phyloP scores from a whole-genome alignment of 2,888 invertebrate species.

The Artemia sinica region DNA sequence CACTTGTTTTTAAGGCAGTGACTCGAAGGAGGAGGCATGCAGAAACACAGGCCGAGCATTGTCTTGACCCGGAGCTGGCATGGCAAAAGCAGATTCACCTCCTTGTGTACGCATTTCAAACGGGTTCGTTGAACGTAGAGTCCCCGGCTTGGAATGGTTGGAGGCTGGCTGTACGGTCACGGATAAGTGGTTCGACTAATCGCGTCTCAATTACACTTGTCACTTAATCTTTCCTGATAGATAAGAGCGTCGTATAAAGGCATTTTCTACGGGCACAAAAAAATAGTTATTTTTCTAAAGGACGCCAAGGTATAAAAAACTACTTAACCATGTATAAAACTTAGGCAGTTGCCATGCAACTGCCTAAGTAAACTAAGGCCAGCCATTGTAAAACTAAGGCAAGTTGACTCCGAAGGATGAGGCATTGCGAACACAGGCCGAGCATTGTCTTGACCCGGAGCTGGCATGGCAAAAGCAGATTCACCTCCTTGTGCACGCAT shows the following conservation, averaged over 20 bases:
- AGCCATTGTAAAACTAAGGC: too few species aligned
- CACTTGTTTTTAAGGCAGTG: constrained; percentile 9
- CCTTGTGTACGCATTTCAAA: neutral
- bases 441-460: neutral
- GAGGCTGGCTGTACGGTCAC: neutral
- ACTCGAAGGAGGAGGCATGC: constrained; percentile 8
- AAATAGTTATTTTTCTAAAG: too few species aligned
- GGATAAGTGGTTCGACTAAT: neutral
- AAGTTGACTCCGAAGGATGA: neutral
- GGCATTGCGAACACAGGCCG: constrained; percentile 4
- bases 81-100: neutral
- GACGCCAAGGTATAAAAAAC: too few species aligned
- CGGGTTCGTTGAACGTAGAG: neutral
- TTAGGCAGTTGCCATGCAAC: too few species aligned
- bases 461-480: neutral
- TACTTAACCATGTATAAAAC: too few species aligned
- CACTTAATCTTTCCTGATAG: neutral
- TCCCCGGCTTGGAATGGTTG: neutral
- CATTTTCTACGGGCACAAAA: too few species aligned
- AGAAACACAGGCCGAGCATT: neutral
- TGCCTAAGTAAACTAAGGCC: too few species aligned
- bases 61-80: neutral
- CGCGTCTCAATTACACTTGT: neutral
- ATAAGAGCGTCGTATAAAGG: neutral
- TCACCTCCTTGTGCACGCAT: neutral